phyloP scores from a whole-genome alignment of 2,113 vertebrate genomes.

The Collichthys lucidus region DNA sequence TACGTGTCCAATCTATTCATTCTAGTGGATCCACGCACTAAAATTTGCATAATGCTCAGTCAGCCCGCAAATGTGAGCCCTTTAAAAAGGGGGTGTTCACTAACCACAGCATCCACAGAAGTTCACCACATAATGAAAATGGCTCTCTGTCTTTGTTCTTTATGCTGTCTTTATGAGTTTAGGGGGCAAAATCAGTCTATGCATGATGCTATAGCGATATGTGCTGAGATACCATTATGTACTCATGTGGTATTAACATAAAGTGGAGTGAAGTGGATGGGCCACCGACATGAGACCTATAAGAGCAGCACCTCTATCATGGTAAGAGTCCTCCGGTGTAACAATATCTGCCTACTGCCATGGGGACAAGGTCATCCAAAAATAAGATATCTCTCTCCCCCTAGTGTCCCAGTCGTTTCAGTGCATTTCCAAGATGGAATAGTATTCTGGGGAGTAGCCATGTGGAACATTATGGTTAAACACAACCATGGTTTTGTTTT shows the following conservation, averaged over 20 bases:
- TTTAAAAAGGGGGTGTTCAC: constrained; percentile 10
- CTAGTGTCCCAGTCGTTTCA: background rate
- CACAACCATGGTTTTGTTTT: background rate
- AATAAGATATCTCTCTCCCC: background rate
- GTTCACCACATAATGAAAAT: background rate
- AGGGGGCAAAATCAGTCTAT: background rate
- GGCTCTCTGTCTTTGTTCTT: background rate
- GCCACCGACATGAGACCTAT: background rate
- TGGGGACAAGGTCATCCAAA: background rate
- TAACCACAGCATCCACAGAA: background rate
- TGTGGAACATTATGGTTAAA: background rate
- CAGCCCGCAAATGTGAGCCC: constrained; percentile 7
- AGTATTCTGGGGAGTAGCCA: background rate
- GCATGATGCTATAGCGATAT: background rate
- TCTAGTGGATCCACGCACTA: background rate
- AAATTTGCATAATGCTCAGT: constrained; percentile 21
- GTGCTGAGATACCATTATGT: background rate
- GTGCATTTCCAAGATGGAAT: background rate
- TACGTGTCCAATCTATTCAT: background rate
- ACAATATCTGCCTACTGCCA: background rate
- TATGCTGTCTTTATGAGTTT: background rate
- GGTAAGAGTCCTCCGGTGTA: background rate
- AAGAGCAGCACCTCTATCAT: background rate
- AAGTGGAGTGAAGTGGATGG: background rate
- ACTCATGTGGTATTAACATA: background rate